Evolutionary conservation across 2,797 vertebrate species (phyloP).

Genomic region (Premnoplex brunnescens): DNA sequence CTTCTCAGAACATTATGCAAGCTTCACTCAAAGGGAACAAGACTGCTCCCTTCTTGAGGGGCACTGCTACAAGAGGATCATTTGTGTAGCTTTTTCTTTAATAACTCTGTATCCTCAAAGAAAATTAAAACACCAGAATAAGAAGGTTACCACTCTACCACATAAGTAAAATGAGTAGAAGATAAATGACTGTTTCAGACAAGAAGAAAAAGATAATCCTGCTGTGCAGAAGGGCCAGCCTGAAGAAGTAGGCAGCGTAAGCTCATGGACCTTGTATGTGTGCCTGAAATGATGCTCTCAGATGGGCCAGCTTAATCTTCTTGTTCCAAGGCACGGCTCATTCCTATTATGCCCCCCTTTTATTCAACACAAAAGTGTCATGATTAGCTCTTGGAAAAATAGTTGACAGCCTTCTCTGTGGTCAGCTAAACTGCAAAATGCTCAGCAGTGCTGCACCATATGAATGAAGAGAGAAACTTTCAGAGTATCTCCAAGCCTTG

Average conservation of each 20-base stretch:
- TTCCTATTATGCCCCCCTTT: conserved; percentile 12
- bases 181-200: neutral
- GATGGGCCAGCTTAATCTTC: neutral
- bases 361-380: conserved; percentile 30
- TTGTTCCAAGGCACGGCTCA: neutral
- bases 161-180: conserved; percentile 21
- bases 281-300: neutral
- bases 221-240: neutral
- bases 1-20: neutral
- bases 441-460: neutral
- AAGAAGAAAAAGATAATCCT: neutral
- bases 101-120: conserved; percentile 7
- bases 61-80: neutral
- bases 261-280: neutral
- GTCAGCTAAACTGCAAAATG: conserved; percentile 8
- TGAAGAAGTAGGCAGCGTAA: neutral
- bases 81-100: conserved; percentile 30
- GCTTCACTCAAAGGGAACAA: conserved; percentile 15
- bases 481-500: conserved; percentile 2
- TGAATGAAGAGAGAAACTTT: neutral
- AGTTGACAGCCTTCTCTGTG: conserved; percentile 31
- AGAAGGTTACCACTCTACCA: conserved; percentile 21
- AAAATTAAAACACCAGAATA: conserved; percentile 18
- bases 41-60: neutral
- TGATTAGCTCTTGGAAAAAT: conserved; percentile 43